Percentiles rank a stretch among this genome's conserved stretches.
phyloP scores from a whole-genome alignment of 2,113 vertebrate species.

The Anser cygnoides region DNA sequence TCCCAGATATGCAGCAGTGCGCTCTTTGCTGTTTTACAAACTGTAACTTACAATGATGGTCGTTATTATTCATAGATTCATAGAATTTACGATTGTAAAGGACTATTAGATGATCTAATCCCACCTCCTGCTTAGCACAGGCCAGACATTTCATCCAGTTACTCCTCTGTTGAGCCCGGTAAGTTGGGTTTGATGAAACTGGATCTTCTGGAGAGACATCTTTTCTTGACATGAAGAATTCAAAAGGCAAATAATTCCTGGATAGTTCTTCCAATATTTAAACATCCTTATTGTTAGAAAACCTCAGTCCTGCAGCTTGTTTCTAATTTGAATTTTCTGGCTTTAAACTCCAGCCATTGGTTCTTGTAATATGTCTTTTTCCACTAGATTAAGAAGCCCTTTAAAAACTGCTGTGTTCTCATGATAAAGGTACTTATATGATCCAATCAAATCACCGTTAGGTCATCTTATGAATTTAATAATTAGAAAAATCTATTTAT shows the following conservation, averaged over 20 bases:
- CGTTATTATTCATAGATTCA: constrained; percentile 70
- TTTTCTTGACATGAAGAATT: constrained; percentile 15
- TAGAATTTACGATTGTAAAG: constrained; percentile 53
- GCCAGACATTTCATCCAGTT: constrained; percentile 45
- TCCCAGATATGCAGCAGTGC: not conserved
- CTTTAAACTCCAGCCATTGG: constrained; percentile 37
- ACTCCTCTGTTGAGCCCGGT: not conserved
- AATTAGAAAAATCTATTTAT: constrained; percentile 40
- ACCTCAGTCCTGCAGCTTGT: not conserved
- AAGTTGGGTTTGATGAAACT: constrained; percentile 40
- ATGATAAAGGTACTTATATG: constrained; percentile 21
- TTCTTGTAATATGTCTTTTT: constrained; percentile 36
- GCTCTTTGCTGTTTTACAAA: constrained; percentile 42
- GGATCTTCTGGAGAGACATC: constrained; percentile 19
- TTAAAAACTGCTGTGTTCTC: not conserved
- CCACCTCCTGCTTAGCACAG: constrained; percentile 42
- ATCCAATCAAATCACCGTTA: constrained; percentile 31
- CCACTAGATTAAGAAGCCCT: constrained; percentile 49
- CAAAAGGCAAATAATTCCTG: constrained; percentile 53
- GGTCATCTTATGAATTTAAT: constrained; percentile 1
- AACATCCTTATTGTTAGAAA: constrained; percentile 37
- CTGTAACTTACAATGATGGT: constrained; percentile 6
- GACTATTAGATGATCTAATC: constrained; percentile 50
- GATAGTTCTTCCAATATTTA: constrained; percentile 34
- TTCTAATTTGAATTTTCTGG: constrained; percentile 54